Evolutionary conservation across 2,888 invertebrate species (phyloP).

Genomic region (Lepeophtheirus nordmannii): DNA sequence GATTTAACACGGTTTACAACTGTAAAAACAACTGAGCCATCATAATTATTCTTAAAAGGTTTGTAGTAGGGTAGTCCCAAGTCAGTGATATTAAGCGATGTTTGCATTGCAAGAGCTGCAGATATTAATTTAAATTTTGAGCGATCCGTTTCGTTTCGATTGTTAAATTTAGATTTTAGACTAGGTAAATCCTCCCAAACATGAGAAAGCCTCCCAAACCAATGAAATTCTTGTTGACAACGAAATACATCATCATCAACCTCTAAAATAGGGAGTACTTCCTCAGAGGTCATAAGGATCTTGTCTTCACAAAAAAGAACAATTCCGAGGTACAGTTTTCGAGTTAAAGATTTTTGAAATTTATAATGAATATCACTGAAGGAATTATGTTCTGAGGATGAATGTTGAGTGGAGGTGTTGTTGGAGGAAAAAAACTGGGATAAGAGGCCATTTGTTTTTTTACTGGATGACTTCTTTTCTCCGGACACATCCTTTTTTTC

Average conservation of each 20-base stretch:
- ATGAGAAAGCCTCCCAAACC: constrained; percentile 94
- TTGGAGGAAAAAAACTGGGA: too few relatives aligned
- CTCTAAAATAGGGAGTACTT: constrained; percentile 88
- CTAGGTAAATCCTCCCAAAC: constrained; percentile 92
- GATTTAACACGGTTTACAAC: constrained; percentile 65
- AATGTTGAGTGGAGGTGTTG: too few relatives aligned
- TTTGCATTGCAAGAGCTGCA: constrained; percentile 76
- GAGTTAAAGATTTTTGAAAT: constrained; percentile 76
- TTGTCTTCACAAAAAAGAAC: constrained; percentile 88
- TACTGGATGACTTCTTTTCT: background rate
- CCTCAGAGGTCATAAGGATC: constrained; percentile 88
- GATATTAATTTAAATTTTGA: constrained; percentile 79
- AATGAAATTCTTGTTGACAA: constrained; percentile 91
- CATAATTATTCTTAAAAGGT: constrained; percentile 58
- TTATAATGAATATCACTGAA: constrained; percentile 75
- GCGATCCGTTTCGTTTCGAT: constrained; percentile 61
- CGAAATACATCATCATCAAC: constrained; percentile 37
- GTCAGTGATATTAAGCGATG: constrained; percentile 46
- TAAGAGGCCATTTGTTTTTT: too few relatives aligned
- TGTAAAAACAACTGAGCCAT: constrained; percentile 77
- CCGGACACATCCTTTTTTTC: background rate
- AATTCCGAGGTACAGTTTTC: constrained; percentile 84
- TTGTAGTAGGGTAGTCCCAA: constrained; percentile 86
- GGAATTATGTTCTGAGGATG: constrained; percentile 39
- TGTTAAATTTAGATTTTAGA: constrained; percentile 73